Conservation (phyloP, 2,888 invertebrate species). For the Rapana venosa region DNA sequence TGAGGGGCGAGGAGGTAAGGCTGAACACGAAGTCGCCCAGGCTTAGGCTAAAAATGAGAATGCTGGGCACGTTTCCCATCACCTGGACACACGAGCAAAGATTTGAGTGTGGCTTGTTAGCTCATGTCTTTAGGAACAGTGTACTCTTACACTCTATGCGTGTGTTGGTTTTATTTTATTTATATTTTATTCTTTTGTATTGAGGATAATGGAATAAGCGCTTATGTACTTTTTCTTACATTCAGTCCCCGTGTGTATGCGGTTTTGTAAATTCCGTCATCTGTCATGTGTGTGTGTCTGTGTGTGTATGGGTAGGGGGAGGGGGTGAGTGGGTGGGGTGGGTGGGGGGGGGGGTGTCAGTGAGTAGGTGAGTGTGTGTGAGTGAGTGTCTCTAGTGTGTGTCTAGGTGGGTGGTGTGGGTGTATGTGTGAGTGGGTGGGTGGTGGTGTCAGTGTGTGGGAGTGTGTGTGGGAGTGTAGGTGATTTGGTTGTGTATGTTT, state of each 20-base stretch:
- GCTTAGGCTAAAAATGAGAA: slow-evolving; percentile 88
- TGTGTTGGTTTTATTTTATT: too few species aligned
- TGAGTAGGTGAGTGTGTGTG: not conserved
- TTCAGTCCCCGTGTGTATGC: too few species aligned
- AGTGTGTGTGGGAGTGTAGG: not conserved
- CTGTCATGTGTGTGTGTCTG: too few species aligned
- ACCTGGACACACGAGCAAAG: not conserved
- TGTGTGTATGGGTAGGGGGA: too few species aligned
- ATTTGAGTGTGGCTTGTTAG: not conserved
- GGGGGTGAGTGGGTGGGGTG: too few species aligned
- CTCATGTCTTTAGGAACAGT: not conserved
- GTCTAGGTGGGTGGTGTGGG: not conserved
- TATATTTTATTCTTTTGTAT: too few species aligned
- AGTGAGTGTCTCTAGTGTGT: not conserved
- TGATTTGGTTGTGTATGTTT: not conserved
- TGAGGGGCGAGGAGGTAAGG: slow-evolving; percentile 89
- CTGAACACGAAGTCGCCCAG: slow-evolving; percentile 90
- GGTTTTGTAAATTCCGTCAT: too few species aligned
- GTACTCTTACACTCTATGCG: too few species aligned
- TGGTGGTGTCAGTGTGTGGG: not conserved
- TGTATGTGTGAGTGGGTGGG: not conserved
- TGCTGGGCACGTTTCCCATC: slow-evolving; percentile 88
- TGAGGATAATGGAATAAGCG: too few species aligned
- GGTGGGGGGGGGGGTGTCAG: too few species aligned
- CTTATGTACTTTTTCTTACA: too few species aligned